phyloP scores from a whole-genome alignment of 2,797 vertebrate species.

The Arnoldichthys spilopterus region DNA sequence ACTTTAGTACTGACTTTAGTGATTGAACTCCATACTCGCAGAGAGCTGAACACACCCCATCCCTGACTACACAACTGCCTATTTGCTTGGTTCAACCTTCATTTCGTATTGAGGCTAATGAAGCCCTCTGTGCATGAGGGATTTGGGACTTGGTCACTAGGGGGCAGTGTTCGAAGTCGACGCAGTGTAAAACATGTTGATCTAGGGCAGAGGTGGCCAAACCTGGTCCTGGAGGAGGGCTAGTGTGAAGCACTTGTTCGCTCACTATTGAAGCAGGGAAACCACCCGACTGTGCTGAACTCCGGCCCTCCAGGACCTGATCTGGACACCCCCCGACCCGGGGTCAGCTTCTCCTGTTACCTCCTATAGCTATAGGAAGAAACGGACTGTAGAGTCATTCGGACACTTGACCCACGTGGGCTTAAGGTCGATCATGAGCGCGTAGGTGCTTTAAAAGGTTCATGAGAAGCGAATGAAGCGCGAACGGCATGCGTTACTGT shows the following conservation, averaged over 20 bases:
- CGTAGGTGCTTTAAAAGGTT: background rate
- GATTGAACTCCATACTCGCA: conserved; percentile 61
- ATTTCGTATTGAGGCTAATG: background rate
- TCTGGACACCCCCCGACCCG: no score
- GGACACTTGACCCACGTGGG: background rate
- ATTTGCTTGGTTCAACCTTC: background rate
- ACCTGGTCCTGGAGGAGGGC: no score
- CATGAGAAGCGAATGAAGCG: conserved; percentile 29
- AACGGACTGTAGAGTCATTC: background rate
- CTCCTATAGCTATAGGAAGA: background rate
- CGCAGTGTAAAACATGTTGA: background rate
- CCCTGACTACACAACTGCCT: conserved; percentile 32
- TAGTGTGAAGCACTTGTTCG: no score
- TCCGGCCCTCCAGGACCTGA: no score
- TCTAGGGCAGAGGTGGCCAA: no score
- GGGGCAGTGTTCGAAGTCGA: conserved; percentile 18
- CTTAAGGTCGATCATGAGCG: background rate
- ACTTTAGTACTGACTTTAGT: conserved; percentile 54
- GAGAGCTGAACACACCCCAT: conserved; percentile 46
- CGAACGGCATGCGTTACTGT: conserved; percentile 36
- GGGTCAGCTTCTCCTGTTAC: background rate
- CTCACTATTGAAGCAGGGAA: no score
- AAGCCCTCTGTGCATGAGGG: background rate
- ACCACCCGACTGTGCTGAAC: no score
- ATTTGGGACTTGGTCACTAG: background rate